A percentile compares a stretch with the other conserved stretches of the same genome.
Evolutionary conservation across 1,140 invertebrate species (phyloP).

Genomic region (Hyles vespertilio): DNA sequence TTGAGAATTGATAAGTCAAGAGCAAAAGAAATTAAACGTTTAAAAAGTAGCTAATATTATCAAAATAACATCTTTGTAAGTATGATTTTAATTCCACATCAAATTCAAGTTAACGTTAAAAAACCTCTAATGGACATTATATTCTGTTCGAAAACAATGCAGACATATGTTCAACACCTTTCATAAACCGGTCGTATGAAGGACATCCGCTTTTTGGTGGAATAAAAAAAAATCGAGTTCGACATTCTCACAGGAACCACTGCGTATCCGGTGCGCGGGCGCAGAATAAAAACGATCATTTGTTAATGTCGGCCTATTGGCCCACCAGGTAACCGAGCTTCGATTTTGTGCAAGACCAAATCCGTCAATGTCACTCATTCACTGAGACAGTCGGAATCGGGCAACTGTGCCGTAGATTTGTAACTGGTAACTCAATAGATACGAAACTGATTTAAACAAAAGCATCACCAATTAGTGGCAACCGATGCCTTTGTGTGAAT

Average conservation of each 20-base stretch:
- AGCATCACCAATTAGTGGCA: no score
- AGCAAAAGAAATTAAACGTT: no score
- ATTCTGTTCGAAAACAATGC: constrained; percentile 42
- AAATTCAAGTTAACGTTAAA: constrained; percentile 12
- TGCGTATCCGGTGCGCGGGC: constrained; percentile 67
- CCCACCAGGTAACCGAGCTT: constrained; percentile 36
- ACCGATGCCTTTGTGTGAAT: no score
- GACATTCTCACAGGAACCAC: constrained; percentile 72
- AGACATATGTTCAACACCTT: constrained; percentile 75
- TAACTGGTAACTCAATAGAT: background rate
- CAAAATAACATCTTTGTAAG: no score
- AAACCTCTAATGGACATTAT: constrained; percentile 25
- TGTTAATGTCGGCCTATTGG: constrained; percentile 50
- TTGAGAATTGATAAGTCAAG: no score
- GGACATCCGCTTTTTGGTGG: constrained; percentile 73
- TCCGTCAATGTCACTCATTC: constrained; percentile 23
- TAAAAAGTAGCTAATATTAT: no score
- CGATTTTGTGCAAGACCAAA: constrained; percentile 20
- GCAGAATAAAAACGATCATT: constrained; percentile 67
- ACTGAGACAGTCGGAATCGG: background rate
- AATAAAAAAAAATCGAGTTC: constrained; percentile 66
- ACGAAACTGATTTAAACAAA: no score
- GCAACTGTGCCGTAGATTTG: background rate
- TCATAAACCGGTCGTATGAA: constrained; percentile 72
- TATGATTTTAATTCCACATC: background rate